Evolutionary conservation across 2,888 invertebrate species (phyloP).

Genomic region (Patella pellucida): DNA sequence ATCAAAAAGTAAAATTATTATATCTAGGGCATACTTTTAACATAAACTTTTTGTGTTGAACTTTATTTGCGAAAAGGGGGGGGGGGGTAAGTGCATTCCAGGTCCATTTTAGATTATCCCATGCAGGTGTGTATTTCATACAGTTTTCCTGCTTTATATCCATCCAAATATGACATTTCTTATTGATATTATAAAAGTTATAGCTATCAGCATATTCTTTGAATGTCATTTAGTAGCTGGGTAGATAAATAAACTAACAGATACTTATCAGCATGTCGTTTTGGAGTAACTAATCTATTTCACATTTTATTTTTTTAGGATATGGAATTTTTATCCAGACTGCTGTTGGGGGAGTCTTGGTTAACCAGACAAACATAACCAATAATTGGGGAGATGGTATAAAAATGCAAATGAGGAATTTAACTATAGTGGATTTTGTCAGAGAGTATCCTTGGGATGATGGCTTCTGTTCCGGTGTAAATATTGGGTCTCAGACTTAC

Average conservation of each 20-base stretch:
- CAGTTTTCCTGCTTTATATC: background rate
- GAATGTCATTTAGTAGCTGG: too few relatives aligned
- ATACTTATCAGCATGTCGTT: too few relatives aligned
- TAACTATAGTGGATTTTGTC: conserved; percentile 54
- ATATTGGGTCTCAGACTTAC: conserved; percentile 36
- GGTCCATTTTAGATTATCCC: too few relatives aligned
- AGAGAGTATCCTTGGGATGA: conserved; percentile 48
- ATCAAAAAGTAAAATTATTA: too few relatives aligned
- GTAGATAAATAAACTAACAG: too few relatives aligned
- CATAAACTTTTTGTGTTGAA: too few relatives aligned
- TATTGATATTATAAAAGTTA: background rate
- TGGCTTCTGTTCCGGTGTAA: conserved; percentile 57
- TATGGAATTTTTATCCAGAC: conserved; percentile 67
- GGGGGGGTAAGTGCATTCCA: too few relatives aligned
- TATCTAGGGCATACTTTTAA: too few relatives aligned
- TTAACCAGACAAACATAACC: conserved; percentile 60
- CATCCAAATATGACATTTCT: background rate
- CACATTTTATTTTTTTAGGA: conserved; percentile 46
- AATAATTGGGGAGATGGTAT: conserved; percentile 70
- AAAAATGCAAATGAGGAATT: conserved; percentile 62
- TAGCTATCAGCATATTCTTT: background rate
- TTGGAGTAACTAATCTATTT: too few relatives aligned
- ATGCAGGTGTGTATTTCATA: background rate
- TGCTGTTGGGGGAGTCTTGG: conserved; percentile 62
- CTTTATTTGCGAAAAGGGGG: too few relatives aligned